These are phyloP conservation scores for Rhagologus leucostigma DNA, from an alignment of 2,113 vertebrate species.

Conservation along the genomic window DNA sequence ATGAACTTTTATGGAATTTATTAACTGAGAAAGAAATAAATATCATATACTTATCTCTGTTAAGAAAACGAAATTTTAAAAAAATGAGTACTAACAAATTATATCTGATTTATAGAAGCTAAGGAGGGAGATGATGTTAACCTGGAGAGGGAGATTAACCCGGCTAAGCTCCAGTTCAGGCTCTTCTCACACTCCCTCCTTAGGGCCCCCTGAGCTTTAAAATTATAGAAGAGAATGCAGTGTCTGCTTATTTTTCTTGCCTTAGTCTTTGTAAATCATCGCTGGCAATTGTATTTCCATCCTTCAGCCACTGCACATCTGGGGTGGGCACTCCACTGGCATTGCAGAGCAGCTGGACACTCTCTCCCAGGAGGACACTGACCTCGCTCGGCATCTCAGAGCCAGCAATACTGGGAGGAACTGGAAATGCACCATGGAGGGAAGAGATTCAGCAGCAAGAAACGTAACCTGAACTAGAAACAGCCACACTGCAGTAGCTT, in stretches of 20 bases:
- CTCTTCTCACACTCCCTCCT: not conserved
- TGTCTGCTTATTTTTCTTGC: conserved; percentile 59
- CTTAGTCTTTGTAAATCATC: conserved; percentile 68
- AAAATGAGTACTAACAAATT: not conserved
- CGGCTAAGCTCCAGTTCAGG: not conserved
- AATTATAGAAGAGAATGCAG: not conserved
- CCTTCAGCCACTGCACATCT: conserved; percentile 86
- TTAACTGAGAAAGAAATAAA: not conserved
- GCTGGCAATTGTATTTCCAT: conserved; percentile 76
- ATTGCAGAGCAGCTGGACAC: conserved; percentile 81
- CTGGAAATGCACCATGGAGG: conserved; percentile 56
- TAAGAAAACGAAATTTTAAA: not conserved
- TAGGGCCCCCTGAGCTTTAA: not conserved
- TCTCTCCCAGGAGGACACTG: conserved; percentile 82
- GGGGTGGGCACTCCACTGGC: conserved; percentile 82
- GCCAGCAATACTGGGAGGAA: conserved; percentile 86
- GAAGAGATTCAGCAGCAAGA: conserved; percentile 26
- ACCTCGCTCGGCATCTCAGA: conserved; percentile 88
- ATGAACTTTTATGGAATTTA: not conserved
- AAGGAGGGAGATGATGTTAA: not conserved
- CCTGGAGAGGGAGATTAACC: no score
- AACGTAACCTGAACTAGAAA: not conserved
- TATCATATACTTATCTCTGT: not conserved
- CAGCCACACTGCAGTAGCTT: not conserved
- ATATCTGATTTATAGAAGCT: not conserved